A percentile compares a stretch with the other conserved stretches of the same genome.
Evolutionary conservation across 2,797 vertebrate species (phyloP).

Genomic region (Sebastes variabilis): DNA sequence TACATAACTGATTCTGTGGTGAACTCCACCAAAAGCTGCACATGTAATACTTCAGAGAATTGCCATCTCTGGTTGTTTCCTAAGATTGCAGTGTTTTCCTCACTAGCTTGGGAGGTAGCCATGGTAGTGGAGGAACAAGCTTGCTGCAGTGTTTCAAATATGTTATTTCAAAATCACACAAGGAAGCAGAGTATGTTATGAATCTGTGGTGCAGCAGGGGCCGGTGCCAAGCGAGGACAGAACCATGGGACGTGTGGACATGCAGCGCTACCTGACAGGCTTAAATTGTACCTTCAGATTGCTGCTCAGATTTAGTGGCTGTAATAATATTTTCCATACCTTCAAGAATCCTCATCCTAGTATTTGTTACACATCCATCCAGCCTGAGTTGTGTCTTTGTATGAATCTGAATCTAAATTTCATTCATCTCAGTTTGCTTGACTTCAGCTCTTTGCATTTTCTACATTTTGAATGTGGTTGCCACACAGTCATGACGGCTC

Average conservation of each 20-base stretch:
- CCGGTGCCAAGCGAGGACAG: not conserved
- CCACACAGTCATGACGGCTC: conserved; percentile 24
- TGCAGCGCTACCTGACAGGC: not conserved
- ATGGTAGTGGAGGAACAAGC: not conserved
- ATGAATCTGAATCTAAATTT: conserved; percentile 7
- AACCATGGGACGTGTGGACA: not conserved
- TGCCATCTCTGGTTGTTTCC: conserved; percentile 18
- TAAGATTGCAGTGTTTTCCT: conserved; percentile 18
- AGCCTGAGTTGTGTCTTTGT: not conserved
- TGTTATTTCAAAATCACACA: not conserved
- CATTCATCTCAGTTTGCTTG: conserved; percentile 25
- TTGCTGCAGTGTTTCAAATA: not conserved
- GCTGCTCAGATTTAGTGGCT: not conserved
- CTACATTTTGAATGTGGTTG: conserved; percentile 17
- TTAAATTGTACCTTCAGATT: not conserved
- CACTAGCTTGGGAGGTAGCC: not conserved
- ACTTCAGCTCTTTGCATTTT: conserved; percentile 24
- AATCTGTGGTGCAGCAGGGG: not conserved
- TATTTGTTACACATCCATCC: not conserved
- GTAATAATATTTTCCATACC: not conserved
- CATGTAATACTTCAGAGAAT: conserved; percentile 33
- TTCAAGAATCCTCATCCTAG: not conserved
- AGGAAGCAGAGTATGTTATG: conserved; percentile 1
- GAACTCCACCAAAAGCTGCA: conserved; percentile 25
- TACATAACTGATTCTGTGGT: conserved; percentile 24